Evolutionary conservation across 1,140 invertebrate genomes (phyloP), one percentile per base, ranked within the genome.

Genomic region (Hycleus cichorii): DNA sequence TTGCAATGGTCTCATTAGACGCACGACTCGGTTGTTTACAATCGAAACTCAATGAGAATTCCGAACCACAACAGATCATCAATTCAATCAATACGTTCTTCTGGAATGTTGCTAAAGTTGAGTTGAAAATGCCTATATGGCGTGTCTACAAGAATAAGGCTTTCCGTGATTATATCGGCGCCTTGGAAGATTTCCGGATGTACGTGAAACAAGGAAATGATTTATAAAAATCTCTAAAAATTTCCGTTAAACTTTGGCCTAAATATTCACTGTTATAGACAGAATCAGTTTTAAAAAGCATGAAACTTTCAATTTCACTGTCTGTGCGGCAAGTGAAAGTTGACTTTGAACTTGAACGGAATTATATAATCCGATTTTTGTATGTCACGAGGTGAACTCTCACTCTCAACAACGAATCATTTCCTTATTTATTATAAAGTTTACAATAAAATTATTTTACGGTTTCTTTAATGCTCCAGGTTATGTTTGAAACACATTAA

Each of bases 71-170:
- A 62, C 73, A 79, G 66, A 84, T 93, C 48, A 92, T 93, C 39
- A 76, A 84, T 65, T 85, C 87, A 2, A 87, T 91, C 9, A 86
- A 86, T 64, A 84, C 83, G 1, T 87, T 93, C 64, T 92, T 93
- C 70, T 84, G 85, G 68, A 86, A 86, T 32, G 87, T 91, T 2
- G 84, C 86, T 0, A 80, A 86, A 58, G 77, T 92, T 6, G 90
- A 91, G 74, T 72, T 91, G 8, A 86, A 88, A 54, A 82, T 90
- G 62, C 89, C 89, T 0, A 73, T 91, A 44, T 93, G 90, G 90
- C 83, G 86, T 64, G 57, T 89, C 3, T 88, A 88, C 67, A 77
- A 81, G n/a, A 92, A 89, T 0, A 80, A 82, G 32, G 79, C 85
- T 0, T 92, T 90, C 77, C 77, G 80, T 57, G 82, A 86, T 54